Percentiles rank a stretch among this genome's conserved stretches.
Conservation (phyloP, 2,888 invertebrate genomes). For the Dromius quadrimaculatus region DNA sequence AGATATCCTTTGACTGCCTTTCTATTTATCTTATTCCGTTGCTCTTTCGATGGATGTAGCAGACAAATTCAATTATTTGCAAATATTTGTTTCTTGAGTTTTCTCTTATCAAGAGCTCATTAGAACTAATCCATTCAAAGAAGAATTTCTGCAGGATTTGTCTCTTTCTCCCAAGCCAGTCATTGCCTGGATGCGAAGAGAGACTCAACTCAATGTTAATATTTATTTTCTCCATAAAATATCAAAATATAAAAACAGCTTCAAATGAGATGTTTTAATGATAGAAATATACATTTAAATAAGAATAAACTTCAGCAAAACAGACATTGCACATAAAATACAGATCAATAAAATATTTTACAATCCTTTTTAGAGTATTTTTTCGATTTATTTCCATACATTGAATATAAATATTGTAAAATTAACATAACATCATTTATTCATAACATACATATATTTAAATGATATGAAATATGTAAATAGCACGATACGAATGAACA, state of each 20-base stretch:
- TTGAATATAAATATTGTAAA: constrained; percentile 19
- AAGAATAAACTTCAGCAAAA: not conserved
- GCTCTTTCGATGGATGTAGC: too few species aligned
- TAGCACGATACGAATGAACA: not conserved
- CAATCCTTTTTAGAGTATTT: not conserved
- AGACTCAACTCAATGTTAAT: too few species aligned
- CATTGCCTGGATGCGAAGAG: too few species aligned
- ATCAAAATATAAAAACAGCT: not conserved
- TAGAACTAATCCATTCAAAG: too few species aligned
- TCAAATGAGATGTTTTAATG: constrained; percentile 25
- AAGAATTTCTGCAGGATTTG: too few species aligned
- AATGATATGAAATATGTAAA: constrained; percentile 3
- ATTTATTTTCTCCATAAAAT: too few species aligned
- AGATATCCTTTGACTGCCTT: too few species aligned
- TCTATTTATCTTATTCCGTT: too few species aligned
- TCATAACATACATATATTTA: constrained; percentile 22
- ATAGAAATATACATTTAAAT: constrained; percentile 21
- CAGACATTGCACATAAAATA: not conserved
- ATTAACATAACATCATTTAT: not conserved
- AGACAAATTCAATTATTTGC: too few species aligned
- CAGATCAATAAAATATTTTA: constrained; percentile 1
- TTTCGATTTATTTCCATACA: not conserved
- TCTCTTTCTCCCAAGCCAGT: too few species aligned
- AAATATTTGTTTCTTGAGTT: too few species aligned
- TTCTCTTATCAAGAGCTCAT: too few species aligned